Evolutionary conservation across 2,113 vertebrate genomes (phyloP), one percentile per base, ranked within the genome.

Genomic region (Rostratula benghalensis): DNA sequence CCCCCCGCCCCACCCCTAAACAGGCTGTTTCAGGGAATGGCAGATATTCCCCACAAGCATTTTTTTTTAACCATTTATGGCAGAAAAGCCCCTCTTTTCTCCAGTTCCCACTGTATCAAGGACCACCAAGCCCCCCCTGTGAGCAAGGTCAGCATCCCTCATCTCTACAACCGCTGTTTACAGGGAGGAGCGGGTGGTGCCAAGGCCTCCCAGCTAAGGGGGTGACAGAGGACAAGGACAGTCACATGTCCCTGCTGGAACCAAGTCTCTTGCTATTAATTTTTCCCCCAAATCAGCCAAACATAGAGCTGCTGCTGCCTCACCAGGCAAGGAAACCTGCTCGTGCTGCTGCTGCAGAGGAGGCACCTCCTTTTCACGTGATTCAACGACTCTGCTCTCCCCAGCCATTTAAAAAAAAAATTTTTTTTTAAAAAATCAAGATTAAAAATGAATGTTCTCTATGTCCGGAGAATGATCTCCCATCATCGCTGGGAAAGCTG

Each of bases 211-310:
- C 57, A 53, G 43, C 57, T 43, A 22, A 69, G 37, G 9, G 1
- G 0, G 39, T 35, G 21, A 9, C 50, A 57, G 48, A 51, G 37
- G 50, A 85, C 16, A 63, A 39, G 48, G 68, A 64, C 33, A 69
- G 21, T 13, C 20, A 39, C 2, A 0, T 39, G 4, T 41, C 31
- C 31, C 19, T n/a, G 48, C 9, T 1, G 1, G 20, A 64, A 6
- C 23, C 48, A 50, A 43, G 22, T 10, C 24, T 63, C 28, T 50
- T 82, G 37, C 20, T 69, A 9, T 59, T 85, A 5, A 45, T 51
- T 57, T 46, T 10, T 6, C 7, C 24, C 23, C 6, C 1, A 13
- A 46, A 69, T 39, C 28, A 69, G 68, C 27, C 54, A 51, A 57
- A 69, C 5, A 31, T 39, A 35, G 28, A 33, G 50, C 17, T 18